Evolutionary conservation across 2,113 vertebrate genomes (phyloP).

Genomic region (Petrocephalus zakoni): DNA sequence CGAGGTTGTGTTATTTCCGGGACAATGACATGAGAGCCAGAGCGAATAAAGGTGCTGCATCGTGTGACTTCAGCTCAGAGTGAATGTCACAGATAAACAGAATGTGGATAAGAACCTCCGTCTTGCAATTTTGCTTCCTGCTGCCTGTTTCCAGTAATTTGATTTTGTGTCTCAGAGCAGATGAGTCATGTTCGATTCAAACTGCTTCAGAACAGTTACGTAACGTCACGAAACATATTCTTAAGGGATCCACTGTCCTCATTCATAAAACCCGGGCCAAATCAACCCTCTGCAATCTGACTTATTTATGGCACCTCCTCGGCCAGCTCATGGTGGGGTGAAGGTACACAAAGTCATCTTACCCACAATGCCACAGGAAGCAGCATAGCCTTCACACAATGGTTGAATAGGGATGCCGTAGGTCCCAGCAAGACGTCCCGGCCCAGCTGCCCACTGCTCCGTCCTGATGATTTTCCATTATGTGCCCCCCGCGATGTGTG

Average conservation of each 20-base stretch:
- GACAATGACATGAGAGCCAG: background rate
- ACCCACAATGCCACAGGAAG: background rate
- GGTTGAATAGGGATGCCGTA: background rate
- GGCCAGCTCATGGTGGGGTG: background rate
- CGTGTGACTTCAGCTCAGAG: background rate
- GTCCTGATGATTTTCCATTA: background rate
- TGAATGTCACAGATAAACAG: background rate
- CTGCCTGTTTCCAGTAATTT: background rate
- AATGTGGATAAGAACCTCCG: background rate
- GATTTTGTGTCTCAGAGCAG: background rate
- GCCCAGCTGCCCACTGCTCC: background rate
- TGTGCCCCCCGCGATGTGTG: background rate
- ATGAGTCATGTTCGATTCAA: slow-evolving; percentile 9
- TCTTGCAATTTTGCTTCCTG: background rate
- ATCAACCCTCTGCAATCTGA: background rate
- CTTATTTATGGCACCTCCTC: background rate
- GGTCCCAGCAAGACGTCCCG: background rate
- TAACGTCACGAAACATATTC: background rate
- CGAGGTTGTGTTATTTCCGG: background rate
- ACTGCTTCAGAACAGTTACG: background rate
- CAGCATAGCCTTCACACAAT: background rate
- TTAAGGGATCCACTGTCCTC: background rate
- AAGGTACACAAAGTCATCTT: background rate
- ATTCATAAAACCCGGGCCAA: background rate
- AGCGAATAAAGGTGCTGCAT: too few relatives aligned